Base-by-base conservation (phyloP, 2,797 vertebrate species). In the Nannoperca australis region DNA sequence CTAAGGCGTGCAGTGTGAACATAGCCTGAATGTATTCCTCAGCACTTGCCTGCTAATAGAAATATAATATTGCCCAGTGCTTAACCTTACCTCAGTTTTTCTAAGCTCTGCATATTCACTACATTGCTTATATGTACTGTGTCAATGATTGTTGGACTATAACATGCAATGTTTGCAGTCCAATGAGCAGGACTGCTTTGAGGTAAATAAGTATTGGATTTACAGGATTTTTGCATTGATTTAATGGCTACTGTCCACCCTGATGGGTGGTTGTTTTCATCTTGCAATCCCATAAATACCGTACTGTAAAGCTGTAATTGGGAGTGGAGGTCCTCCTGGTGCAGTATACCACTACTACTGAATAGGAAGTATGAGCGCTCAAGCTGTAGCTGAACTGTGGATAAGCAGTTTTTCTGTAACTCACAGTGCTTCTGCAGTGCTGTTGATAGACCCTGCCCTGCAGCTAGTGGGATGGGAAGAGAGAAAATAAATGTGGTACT, bases 391-490 rank as follows among this genome's bases (percentile, higher is more conserved):
- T 70, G 42, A 62, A 49, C 62, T 82, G 45, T 30, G 49, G 72
- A 76, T 18, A 27, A 51, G 47, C 44, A 36, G 32, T 71, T 74
- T 47, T 40, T 70, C 74, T 74, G 73, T 67, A 54, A 70, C 17
- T 72, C 49, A 59, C 70, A 49, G 40, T 61, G 63, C 50, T 74
- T 27, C 47, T 79, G 61, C 49, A 49, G 73, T 38, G 70, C 58
- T 65, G 77, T 71, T 68, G 51, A 78, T 70, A 22, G 44, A 53
- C 50, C 53, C 50, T 49, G 40, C 38, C 56, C 62, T 63, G 17
- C 67, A 36, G 63, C 54, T 47, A 10, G 3, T 3, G 14, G 20
- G 50, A 15, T 42, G 24, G 4, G 27, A 36, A 11, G 32, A 53
- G 42, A 53, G 22, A 27, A 49, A 60, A 75, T 62, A 0, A 0